Evolutionary conservation across 1,140 invertebrate species (phyloP), one percentile per base, ranked within the genome.

Genomic region (Vanessa tameamea): DNA sequence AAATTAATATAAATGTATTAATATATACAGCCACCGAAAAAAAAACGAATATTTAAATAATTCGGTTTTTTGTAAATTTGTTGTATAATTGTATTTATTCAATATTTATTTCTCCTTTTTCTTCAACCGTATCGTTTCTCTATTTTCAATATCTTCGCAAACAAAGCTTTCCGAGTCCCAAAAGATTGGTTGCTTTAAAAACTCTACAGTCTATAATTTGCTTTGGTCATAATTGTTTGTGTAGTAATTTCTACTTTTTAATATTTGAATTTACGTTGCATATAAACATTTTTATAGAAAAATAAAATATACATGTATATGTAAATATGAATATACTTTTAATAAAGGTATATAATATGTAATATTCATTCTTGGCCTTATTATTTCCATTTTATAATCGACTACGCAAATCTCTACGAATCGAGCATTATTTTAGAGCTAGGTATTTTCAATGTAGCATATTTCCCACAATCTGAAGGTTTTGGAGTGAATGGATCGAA

Each of bases 71-170:
- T 31, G 26, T 31, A 31, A 31, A 31, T 31, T 31, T 31, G 26
- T 31, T 31, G 26, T 31, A 31, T 6, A 3, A 31, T 31, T 31
- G 1, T 6, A 31, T 31, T 31, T 31, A 31, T 31, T 31, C 26
- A 31, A 31, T 31, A 31, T 31, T 31, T 31, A 31, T 31, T 4
- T 31, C 2, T 0, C 6, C 26, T 31, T 31, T 31, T 31, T 31
- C 26, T 31, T 31, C 26, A 11, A 59, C 1, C 11, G 9, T 9
- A 43, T 59, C 57, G 15, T 37, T 61, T 37, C 37, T 61, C 57
- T 61, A 43, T 61, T 61, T 61, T 68, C 57, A 68, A 68, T 57
- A 68, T 57, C 66, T 68, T 57, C 20, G 31, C 66, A 68, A 68
- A 68, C 53, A 68, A 68, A 20, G 55, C 15, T 43, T 26, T n/a